Conservation (phyloP, 2,797 vertebrate species). For the Pseudochaenichthys georgianus region DNA sequence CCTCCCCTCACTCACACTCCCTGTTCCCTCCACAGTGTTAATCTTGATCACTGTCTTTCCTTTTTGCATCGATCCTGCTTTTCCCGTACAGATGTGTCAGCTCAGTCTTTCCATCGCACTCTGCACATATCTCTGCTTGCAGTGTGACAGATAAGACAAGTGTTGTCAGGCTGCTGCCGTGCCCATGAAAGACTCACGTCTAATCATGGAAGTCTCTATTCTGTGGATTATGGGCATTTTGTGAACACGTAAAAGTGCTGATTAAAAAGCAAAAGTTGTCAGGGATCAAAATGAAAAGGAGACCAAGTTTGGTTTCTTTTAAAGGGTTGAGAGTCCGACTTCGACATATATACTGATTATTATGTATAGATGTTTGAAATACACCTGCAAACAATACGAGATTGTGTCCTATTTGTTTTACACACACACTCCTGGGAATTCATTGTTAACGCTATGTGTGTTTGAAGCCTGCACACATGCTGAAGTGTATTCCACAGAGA, state of each 20-base stretch:
- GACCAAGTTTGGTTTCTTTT: not conserved
- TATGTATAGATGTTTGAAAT: not conserved
- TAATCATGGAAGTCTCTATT: conserved; percentile 5
- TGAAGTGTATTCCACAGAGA: conserved; percentile 55
- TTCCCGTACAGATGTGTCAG: not conserved
- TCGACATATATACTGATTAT: not conserved
- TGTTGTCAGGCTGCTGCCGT: not conserved
- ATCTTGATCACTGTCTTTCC: not conserved
- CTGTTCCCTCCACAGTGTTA: not conserved
- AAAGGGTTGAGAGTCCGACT: not conserved
- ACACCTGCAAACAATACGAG: conserved; percentile 7
- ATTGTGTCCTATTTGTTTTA: conserved; percentile 23
- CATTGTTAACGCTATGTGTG: conserved; percentile 44
- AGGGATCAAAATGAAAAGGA: not conserved
- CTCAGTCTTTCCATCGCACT: not conserved
- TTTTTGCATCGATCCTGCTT: not conserved
- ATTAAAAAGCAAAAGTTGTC: not conserved
- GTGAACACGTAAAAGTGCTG: not conserved
- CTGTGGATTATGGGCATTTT: conserved; percentile 2
- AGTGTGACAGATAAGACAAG: not conserved
- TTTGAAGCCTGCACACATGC: conserved; percentile 37
- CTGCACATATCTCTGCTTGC: not conserved
- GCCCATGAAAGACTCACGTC: not conserved
- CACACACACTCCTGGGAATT: conserved; percentile 29
- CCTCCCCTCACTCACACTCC: not conserved